Conservation (phyloP, 2,113 vertebrate genomes). For the Sapajus apella region DNA sequence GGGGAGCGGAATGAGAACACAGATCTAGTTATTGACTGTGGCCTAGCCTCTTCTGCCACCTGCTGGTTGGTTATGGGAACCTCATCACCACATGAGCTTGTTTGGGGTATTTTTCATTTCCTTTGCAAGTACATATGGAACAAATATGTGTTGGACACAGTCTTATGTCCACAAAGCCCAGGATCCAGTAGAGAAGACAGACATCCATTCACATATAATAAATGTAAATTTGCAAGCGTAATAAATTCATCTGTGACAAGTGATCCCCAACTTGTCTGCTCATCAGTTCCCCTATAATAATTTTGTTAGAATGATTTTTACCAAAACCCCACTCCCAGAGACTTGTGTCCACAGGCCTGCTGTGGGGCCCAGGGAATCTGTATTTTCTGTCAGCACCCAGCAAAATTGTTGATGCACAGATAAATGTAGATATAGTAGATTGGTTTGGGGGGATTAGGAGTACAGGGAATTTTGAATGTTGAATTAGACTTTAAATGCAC, state of each 20-base stretch:
- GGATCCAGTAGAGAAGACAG: not conserved
- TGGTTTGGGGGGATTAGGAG: not conserved
- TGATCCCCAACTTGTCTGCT: not conserved
- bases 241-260: not conserved
- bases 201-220: not conserved
- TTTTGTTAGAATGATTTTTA: not conserved
- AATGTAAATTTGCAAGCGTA: not conserved
- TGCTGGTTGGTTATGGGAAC: not conserved
- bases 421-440: not conserved
- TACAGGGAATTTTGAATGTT: not conserved
- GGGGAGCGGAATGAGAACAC: not conserved
- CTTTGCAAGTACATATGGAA: not conserved
- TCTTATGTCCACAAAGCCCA: not conserved
- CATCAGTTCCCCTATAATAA: not conserved
- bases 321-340: not conserved
- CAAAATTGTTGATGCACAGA: not conserved
- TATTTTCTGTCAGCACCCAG: not conserved
- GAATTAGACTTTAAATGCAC: not conserved
- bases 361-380: not conserved
- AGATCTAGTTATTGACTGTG: not conserved
- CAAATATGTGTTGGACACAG: not conserved
- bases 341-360: not conserved
- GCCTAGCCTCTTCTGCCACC: conserved; percentile 55
- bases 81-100: not conserved
- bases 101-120: not conserved